Evolutionary conservation across 2,113 vertebrate species (phyloP).

Genomic region (Empidonax alnorum): DNA sequence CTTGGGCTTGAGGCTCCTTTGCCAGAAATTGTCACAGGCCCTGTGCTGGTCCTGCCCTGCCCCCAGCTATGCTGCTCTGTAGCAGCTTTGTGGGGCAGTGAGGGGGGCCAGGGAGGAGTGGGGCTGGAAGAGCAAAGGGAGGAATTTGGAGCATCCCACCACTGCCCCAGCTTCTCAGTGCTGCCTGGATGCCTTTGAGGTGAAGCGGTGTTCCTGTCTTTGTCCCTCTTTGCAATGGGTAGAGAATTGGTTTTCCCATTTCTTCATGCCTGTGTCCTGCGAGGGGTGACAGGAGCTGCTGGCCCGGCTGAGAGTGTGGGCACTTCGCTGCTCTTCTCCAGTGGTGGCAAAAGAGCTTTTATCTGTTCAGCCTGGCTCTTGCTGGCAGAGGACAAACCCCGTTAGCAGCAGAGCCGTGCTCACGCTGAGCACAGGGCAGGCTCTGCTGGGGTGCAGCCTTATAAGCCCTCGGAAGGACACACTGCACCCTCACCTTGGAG

Average conservation of each 20-base stretch:
- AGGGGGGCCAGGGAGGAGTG: background rate
- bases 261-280: background rate
- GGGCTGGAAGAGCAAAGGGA: background rate
- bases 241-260: background rate
- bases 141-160: background rate
- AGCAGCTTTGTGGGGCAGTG: background rate
- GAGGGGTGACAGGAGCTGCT: background rate
- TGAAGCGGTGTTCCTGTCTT: background rate
- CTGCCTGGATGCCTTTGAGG: background rate
- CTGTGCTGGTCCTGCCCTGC: background rate
- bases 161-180: background rate
- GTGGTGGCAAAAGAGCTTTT: background rate
- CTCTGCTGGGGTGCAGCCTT: background rate
- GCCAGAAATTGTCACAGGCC: background rate
- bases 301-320: fast-evolving
- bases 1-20: background rate
- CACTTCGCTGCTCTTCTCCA: background rate
- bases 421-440: background rate
- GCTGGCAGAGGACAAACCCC: background rate
- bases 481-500: background rate
- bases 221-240: background rate
- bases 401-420: background rate
- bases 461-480: background rate
- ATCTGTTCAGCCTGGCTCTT: background rate
- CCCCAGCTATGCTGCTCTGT: background rate